Evolutionary conservation across 2,888 invertebrate genomes (phyloP).

Genomic region (Vanessa cardui): DNA sequence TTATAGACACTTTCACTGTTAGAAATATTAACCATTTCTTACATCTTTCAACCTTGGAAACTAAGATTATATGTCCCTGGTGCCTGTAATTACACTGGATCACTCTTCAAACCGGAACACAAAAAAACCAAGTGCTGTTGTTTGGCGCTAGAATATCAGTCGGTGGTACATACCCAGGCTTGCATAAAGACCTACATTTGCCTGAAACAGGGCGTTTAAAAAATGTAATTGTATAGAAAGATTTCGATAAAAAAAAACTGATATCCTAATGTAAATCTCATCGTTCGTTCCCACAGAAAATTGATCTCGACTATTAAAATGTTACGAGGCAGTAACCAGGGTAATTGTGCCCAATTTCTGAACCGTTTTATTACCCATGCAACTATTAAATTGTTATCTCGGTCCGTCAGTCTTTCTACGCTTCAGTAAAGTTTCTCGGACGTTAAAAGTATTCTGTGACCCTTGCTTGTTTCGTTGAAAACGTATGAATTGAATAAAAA

Average conservation of each 20-base stretch:
- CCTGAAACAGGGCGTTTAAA: no score
- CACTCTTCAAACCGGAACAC: no score
- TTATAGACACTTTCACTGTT: no score
- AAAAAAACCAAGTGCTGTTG: no score
- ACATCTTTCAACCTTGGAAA: no score
- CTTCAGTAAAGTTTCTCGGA: constrained; percentile 36
- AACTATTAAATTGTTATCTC: constrained; percentile 74
- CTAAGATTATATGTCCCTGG: no score
- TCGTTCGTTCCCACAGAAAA: constrained; percentile 67
- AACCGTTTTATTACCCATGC: constrained; percentile 76
- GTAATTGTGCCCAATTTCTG: constrained; percentile 78
- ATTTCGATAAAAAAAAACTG: constrained; percentile 14
- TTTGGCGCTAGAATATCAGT: no score
- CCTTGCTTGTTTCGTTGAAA: neutral
- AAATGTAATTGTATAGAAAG: no score
- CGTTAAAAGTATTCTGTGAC: neutral
- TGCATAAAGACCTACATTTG: no score
- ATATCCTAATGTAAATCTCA: constrained; percentile 17
- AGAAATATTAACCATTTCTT: no score
- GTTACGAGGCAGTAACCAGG: constrained; percentile 74
- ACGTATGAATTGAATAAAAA: neutral
- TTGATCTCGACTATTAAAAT: constrained; percentile 69
- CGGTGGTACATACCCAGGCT: no score
- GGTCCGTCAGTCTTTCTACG: constrained; percentile 32
- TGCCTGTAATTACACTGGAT: no score